Base-by-base conservation (phyloP, 2,888 invertebrate species). In the Eupithecia vulgata region DNA sequence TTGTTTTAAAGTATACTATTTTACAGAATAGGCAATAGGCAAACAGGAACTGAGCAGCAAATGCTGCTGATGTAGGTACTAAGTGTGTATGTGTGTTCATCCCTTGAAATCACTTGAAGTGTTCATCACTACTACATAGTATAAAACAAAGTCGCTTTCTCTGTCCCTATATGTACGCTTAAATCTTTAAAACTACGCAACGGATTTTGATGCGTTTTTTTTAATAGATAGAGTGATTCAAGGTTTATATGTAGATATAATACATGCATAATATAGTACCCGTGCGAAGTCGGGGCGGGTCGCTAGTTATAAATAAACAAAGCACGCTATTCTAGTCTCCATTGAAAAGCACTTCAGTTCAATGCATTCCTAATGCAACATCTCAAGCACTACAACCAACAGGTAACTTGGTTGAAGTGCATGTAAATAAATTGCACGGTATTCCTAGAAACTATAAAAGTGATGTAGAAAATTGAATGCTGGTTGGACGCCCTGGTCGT, bases 341-440 rank as follows among this genome's bases (percentile, higher is more conserved):
- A 25, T 62, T 45, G 35, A n/a, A 62, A 37, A 48, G 30, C 52
- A 52, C 70, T 52, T 37, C 7, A 45, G 25, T 52, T 69, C 21
- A 25, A 30, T 52, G 64, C 48, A 25, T 57, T 25, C 48, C 37
- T 35, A 52, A 66, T 66, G 65, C 40, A 2, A 57, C 52, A 25
- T 25, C 21, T 57, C 21, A 57, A 57, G 48, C 25, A 25, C 5
- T 25, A 25, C 21, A 1, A 57, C 21, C 21, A 25, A 57, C 25
- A 12, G 21, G 21, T 25, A 57, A 25, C 52, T 13, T 52, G 48
- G 21, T 57, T 57, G 25, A 57, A 57, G 52, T 57, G 52, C 52
- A 25, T 10, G 52, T 57, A 5, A 25, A 57, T 57, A 57, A 57
- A 57, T 57, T 57, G 25, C 52, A 21, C 21, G 21, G 21, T 25